Evolutionary conservation across 2,113 vertebrate species (phyloP), one percentile per base, ranked within the genome.

Genomic region (chimpanzee (Pan troglodytes)): DNA sequence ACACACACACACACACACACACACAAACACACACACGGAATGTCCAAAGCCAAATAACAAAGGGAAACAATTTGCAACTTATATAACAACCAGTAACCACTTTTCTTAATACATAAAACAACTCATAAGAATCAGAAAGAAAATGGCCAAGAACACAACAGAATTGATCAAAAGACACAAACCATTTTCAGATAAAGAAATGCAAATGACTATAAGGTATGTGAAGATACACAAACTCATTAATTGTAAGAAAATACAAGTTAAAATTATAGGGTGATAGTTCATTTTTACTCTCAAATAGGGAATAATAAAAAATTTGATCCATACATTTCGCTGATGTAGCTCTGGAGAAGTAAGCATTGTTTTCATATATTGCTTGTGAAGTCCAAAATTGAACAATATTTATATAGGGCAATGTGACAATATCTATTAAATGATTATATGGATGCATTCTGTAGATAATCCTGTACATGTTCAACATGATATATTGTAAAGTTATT

Each of bases 271-370:
- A 50, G 27, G 2, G 25, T 14, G 30, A 72, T 50, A 38, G 12
- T 79, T 96, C 78, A 16, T 50, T 84, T 87, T 94, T 57, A 50
- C 80, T 92, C 14, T 78, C 16, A 93, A 86, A 76, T 18, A n/a
- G 50, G 12, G 23, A 89, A 72, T 6, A 78, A 67, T 38, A 3
- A 18, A 90, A 67, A 80, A n/a, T 84, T 48, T 83, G 85, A 75
- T 27, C 14, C 20, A 40, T 16, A 68, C 0, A 18, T 12, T 87
- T 94, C 76, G n/a, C 59, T 91, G 8, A 9, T 84, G 16, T 84
- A 88, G 30, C 13, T 90, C 32, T 90, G 40, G 57, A 35, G n/a
- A 80, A 87, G 80, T 64, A 70, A 75, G 8, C 17, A 40, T 64
- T 80, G 40, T 85, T 90, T 52, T 82, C 17, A 90, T 83, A 82